Evolutionary conservation across 1,140 invertebrate genomes (phyloP).

Genomic region (Scaptomyza pallida): DNA sequence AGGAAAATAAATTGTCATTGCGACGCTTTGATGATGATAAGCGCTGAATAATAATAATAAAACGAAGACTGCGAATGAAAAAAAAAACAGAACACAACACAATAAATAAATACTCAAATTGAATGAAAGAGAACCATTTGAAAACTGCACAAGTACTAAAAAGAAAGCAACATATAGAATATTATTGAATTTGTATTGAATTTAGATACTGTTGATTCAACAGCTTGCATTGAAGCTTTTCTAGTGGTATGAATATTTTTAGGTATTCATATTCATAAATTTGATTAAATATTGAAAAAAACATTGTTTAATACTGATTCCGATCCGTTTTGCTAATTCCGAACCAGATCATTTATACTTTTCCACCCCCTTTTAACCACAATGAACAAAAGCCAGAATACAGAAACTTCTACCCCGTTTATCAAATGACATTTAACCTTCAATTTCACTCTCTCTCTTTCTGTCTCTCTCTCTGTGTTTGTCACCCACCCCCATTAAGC

Average conservation of each 20-base stretch:
- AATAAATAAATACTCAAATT: constrained; percentile 12
- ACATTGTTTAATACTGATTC: constrained; percentile 20
- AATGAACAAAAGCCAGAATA: background rate
- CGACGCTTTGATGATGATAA: constrained; percentile 56
- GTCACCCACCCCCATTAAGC: constrained; percentile 21
- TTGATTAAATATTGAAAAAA: background rate
- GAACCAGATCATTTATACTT: constrained; percentile 13
- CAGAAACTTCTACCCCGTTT: constrained; percentile 26
- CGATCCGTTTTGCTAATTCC: background rate
- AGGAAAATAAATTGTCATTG: constrained; percentile 69
- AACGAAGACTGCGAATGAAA: constrained; percentile 17
- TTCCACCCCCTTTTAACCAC: constrained; percentile 19
- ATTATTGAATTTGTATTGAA: background rate
- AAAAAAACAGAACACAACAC: background rate
- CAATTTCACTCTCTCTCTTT: constrained; percentile 11
- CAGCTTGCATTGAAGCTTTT: background rate
- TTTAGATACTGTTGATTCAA: too few relatives aligned
- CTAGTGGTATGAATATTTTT: too few relatives aligned
- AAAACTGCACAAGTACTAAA: background rate
- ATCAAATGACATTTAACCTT: constrained; percentile 30
- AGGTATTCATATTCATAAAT: too few relatives aligned
- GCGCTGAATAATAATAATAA: constrained; percentile 28
- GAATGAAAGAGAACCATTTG: constrained; percentile 3
- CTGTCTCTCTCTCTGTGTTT: constrained; percentile 12
- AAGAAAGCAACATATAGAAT: background rate